Base-by-base conservation (phyloP, 1,140 invertebrate species). In the roundworm (Caenorhabditis elegans) region DNA sequence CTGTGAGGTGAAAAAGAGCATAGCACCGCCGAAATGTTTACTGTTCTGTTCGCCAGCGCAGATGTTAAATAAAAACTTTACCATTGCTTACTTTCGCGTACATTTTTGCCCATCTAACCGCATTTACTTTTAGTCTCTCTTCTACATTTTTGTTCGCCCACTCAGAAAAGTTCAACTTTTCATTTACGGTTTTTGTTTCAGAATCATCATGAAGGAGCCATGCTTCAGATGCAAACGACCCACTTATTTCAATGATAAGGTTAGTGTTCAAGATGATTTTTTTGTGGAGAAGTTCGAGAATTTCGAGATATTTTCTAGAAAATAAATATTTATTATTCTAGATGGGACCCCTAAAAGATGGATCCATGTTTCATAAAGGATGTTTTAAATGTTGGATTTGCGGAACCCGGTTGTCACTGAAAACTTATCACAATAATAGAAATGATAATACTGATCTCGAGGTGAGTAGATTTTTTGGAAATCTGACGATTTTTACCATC, bases 301-400 rank as follows among this genome's bases (percentile, higher is more conserved):
- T n/a, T n/a, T n/a, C n/a, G n/a, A n/a, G n/a, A n/a, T n/a, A n/a
- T n/a, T n/a, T n/a, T n/a, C 15, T 11, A 26, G 43, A 22, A 77
- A 3, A n/a, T 4, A 46, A 47, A 47, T 13, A 28, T n/a, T n/a
- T 3, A 31, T 34, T 19, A 24, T 78, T 82, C 13, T 28, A 83
- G 82, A 55, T 89, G 19, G 88, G 88, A 39, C 88, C 88, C 15
- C 76, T 89, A 31, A 89, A 89, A 78, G 88, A 89, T 77, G 88
- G 88, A 39, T 83, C 85, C 24, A 82, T 89, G n/a, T 89, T 89
- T 78, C 88, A 89, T 76, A 89, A 89, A 77, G 88, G 88, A 34
- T 89, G 88, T 79, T 89, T 89, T 78, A 89, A 89, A 77, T 89
- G 88, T 55, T 89, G 88, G 88, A 89, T 89, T 78, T 89, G 88